Evolutionary conservation across 2,888 invertebrate genomes (phyloP).

Genomic region (Drosophila vallismaia): DNA sequence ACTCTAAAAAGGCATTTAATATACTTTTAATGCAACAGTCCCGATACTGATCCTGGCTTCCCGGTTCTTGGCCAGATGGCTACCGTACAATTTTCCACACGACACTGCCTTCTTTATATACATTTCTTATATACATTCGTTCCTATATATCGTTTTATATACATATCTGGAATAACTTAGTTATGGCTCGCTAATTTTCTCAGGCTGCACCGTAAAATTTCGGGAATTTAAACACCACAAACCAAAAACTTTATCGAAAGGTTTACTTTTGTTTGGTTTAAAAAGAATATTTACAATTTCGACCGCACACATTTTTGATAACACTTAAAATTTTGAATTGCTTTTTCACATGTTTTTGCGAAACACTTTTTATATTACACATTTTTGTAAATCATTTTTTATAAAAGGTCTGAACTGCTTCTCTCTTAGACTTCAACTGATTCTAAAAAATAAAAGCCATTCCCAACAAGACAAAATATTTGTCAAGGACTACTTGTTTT

Average conservation of each 20-base stretch:
- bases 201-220: conserved; percentile 5
- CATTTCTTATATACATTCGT: not conserved
- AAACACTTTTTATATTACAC: too few species aligned
- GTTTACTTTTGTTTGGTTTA: too few species aligned
- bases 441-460: not conserved
- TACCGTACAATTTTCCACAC: conserved; percentile 51
- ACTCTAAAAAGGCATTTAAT: conserved; percentile 54
- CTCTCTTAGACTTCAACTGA: not conserved
- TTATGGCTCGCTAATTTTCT: conserved; percentile 46
- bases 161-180: conserved; percentile 59
- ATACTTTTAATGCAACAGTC: conserved; percentile 60
- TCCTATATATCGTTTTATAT: not conserved
- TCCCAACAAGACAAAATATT: not conserved
- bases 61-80: conserved; percentile 47
- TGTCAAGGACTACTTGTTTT: not conserved
- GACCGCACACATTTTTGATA: too few species aligned
- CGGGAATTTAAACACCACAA: not conserved
- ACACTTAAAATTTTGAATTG: too few species aligned
- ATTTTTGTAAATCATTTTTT: too few species aligned
- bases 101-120: conserved; percentile 23
- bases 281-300: too few species aligned
- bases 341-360: too few species aligned
- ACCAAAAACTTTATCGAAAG: too few species aligned
- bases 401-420: not conserved
- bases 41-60: conserved; percentile 2